Evolutionary conservation across 2,888 invertebrate species (phyloP), one percentile per base, ranked within the genome.

Genomic region (Pristionchus entomophagus): DNA sequence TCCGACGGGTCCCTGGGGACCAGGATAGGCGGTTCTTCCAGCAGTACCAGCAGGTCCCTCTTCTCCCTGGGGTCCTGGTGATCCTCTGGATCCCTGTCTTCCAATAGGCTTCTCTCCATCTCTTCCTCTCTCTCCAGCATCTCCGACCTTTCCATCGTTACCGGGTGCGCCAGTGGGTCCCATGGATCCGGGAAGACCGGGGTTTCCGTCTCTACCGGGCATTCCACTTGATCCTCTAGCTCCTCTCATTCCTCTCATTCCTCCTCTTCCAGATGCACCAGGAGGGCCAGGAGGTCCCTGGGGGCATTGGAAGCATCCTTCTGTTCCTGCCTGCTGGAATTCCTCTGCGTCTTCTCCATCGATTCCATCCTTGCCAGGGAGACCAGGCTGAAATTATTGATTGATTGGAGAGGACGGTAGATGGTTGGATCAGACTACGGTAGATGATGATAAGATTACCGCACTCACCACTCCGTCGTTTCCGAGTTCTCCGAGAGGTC

Each of bases 231-330:
- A 62, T 12, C 89, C 88, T 82, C 89, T 82, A 4, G 90, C 88
- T 49, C 90, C 90, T 19, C 90, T 88, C 89, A 90, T 90, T 65
- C 90, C 90, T 56, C 90, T 87, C 38, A 88, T 86, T 35, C 86
- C 85, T 26, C 8, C 26, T 38, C 38, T 85, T 53, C 84, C 89
- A 19, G 87, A 32, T 32, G 88, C 86, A 41, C 89, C 89, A 29
- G 87, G 45, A 17, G 86, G 86, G 35, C 89, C 83, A 41, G 83
- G 59, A 56, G 83, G 83, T 4, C 83, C 83, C 62, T 59, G 12
- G 17, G 83, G 83, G 62, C 83, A 83, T 4, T 41, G 83, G 83
- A 83, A 83, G 83, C 83, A 83, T 38, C 83, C 83, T n/a, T 83
- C 83, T 12, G 83, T 83, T 12, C n/a, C 62, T 35, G 59, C 12